Evolutionary conservation across 2,113 vertebrate species (phyloP).

Genomic region (Tragelaphus strepsiceros): DNA sequence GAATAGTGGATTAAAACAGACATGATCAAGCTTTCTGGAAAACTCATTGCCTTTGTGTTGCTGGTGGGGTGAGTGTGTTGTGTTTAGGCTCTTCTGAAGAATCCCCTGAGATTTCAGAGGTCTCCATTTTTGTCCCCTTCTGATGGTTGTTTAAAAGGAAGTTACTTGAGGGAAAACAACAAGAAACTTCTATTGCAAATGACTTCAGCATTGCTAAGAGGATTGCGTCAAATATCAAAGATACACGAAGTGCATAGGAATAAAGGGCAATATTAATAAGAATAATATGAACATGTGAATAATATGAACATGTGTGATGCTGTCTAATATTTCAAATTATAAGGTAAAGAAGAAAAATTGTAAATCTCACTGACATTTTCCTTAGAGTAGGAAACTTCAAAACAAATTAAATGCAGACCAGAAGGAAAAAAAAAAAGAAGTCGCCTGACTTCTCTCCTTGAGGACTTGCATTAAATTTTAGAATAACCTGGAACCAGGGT

Average conservation of each 20-base stretch:
- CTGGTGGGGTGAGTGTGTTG: fast-evolving
- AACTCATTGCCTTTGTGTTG: not conserved
- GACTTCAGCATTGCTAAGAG: not conserved
- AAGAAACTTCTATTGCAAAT: not conserved
- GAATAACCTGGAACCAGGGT: not conserved
- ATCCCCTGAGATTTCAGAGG: not conserved
- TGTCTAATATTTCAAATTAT: not conserved
- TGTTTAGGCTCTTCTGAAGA: not conserved
- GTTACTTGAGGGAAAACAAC: not conserved
- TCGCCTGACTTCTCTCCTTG: not conserved
- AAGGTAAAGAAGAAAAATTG: not conserved
- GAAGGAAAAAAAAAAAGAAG: not conserved
- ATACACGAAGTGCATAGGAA: not conserved
- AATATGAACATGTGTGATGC: not conserved
- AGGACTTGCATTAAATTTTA: not conserved
- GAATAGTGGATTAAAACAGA: not conserved
- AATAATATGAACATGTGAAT: not conserved
- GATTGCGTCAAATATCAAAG: not conserved
- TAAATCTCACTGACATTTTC: not conserved
- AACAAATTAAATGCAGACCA: not conserved
- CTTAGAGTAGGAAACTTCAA: not conserved
- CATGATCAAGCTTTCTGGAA: not conserved
- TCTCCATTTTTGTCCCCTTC: not conserved
- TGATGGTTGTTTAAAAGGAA: not conserved
- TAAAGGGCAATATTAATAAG: not conserved